Evolutionary conservation across 1,140 invertebrate species (phyloP).

Genomic region (Cotesia vestalis): DNA sequence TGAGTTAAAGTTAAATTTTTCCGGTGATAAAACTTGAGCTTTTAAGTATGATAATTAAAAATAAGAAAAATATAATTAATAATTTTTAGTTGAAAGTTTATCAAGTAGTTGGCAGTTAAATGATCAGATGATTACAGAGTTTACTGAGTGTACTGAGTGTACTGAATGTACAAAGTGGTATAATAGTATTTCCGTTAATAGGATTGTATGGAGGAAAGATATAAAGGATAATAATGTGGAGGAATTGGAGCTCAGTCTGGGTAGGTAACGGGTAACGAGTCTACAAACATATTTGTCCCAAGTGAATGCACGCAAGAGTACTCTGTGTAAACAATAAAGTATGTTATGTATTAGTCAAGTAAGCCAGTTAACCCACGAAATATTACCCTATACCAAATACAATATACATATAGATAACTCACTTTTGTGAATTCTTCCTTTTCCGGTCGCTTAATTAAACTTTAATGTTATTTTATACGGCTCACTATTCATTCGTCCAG

Average conservation of each 20-base stretch:
- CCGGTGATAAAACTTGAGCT: background rate
- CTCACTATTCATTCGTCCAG: background rate
- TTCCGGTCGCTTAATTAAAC: background rate
- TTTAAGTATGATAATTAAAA: background rate
- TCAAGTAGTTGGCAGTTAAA: no score
- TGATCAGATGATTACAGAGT: no score
- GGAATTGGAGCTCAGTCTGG: conserved; percentile 41
- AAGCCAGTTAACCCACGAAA: conserved; percentile 43
- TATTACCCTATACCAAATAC: conserved; percentile 21
- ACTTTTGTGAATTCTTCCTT: background rate
- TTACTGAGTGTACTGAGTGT: no score
- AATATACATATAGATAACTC: background rate
- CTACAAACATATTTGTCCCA: conserved; percentile 48
- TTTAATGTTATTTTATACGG: background rate
- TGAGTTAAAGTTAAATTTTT: no score
- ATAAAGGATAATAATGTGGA: conserved; percentile 30
- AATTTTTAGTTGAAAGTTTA: no score
- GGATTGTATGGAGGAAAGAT: background rate
- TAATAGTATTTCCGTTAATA: background rate
- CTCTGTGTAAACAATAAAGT: conserved; percentile 40
- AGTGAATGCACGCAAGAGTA: conserved; percentile 36
- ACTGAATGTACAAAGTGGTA: no score
- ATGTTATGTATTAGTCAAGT: conserved; percentile 43
- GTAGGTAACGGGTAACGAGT: conserved; percentile 29
- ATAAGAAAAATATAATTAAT: no score